These are phyloP conservation scores for Onchidella celtica DNA, from an alignment of 2,888 invertebrate species.

Conservation along the genomic window DNA sequence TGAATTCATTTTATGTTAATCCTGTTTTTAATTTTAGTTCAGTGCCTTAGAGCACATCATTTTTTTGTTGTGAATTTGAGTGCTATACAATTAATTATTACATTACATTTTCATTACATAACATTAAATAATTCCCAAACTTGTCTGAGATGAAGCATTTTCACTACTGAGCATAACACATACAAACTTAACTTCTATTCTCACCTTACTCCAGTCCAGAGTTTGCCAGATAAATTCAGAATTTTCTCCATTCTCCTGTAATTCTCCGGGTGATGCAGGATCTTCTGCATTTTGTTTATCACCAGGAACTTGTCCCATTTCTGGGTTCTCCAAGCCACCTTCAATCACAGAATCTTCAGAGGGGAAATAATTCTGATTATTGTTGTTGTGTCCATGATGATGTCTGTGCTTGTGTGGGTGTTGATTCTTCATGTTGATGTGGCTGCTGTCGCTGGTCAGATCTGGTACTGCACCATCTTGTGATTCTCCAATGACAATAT, in stretches of 20 bases:
- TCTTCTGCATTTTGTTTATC: not conserved
- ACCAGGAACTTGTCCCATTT: not conserved
- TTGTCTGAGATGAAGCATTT: no score
- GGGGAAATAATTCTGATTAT: not conserved
- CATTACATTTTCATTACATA: no score
- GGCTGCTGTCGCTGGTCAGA: not conserved
- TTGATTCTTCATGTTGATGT: not conserved
- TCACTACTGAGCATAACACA: no score
- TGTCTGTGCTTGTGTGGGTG: constrained; percentile 5
- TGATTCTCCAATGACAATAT: constrained; percentile 4
- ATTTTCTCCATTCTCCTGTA: not conserved
- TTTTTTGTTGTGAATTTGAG: no score
- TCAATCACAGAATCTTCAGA: not conserved
- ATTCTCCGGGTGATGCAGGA: not conserved
- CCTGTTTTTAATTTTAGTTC: no score
- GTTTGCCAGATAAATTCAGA: constrained; percentile 37
- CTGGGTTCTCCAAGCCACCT: not conserved
- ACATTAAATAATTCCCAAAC: no score
- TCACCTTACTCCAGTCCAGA: constrained; percentile 58
- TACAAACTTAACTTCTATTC: not conserved
- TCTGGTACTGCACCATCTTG: constrained; percentile 9
- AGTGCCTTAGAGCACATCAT: no score
- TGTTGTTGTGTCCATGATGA: constrained; percentile 5
- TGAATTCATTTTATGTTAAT: no score
- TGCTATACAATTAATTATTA: no score